phyloP scores from a whole-genome alignment of 2,113 vertebrate species.

The Bettongia penicillata region DNA sequence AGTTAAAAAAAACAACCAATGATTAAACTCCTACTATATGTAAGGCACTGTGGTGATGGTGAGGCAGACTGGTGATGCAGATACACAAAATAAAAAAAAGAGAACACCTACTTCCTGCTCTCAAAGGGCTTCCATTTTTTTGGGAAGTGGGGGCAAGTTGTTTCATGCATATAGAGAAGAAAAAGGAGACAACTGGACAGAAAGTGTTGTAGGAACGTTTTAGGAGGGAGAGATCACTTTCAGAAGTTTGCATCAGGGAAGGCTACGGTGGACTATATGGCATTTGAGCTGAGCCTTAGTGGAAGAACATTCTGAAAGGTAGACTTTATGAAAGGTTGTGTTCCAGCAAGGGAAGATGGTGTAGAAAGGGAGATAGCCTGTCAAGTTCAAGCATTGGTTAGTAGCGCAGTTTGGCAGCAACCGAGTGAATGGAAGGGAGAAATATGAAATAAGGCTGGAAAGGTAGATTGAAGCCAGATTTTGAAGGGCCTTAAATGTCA shows the following conservation, averaged over 20 bases:
- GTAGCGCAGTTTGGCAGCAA: not conserved
- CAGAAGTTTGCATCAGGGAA: not conserved
- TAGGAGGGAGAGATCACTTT: not conserved
- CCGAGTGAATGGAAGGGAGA: not conserved
- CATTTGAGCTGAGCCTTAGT: not conserved
- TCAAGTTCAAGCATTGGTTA: not conserved
- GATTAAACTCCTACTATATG: not conserved
- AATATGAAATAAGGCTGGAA: not conserved
- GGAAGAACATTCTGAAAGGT: not conserved
- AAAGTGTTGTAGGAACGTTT: not conserved
- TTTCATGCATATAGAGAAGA: not conserved
- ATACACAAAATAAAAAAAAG: not conserved
- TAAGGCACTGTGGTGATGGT: not conserved
- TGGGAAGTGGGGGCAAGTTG: not conserved
- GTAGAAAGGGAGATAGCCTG: not conserved
- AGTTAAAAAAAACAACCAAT: not conserved
- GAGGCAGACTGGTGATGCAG: not conserved
- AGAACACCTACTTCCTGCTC: not conserved
- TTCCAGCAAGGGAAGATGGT: not conserved
- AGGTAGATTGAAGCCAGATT: conserved; percentile 3
- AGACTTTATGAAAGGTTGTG: not conserved
- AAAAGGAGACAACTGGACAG: not conserved
- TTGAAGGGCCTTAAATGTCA: not conserved
- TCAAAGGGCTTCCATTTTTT: not conserved
- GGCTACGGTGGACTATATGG: not conserved